These are phyloP conservation scores for Sterrhoptilus dennistouni DNA, from an alignment of 2,113 vertebrate species.

Conservation along the genomic window DNA sequence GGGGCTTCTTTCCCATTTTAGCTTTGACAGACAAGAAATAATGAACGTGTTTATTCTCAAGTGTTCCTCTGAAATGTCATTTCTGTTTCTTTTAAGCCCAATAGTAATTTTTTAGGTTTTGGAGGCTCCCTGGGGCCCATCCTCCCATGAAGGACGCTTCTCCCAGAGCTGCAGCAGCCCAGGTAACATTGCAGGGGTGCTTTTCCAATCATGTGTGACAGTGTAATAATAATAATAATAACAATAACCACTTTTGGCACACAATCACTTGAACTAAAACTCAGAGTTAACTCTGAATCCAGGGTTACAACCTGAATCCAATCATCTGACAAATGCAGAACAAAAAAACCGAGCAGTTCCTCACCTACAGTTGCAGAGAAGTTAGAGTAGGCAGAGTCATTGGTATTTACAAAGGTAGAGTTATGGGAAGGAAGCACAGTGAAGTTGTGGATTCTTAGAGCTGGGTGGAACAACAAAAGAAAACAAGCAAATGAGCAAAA, in stretches of 20 bases:
- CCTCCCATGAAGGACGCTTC: not conserved
- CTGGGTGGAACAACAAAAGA: conserved; percentile 81
- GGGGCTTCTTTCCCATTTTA: not conserved
- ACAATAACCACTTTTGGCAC: not conserved
- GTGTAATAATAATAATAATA: not conserved
- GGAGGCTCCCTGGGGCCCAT: too few species aligned
- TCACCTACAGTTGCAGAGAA: conserved; percentile 97
- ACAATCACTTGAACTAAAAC: not conserved
- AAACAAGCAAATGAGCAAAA: conserved; percentile 67
- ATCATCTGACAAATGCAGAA: conserved; percentile 3
- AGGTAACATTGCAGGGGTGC: accelerated
- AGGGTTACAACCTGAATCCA: not conserved
- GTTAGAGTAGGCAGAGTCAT: conserved; percentile 99
- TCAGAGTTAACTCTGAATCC: not conserved
- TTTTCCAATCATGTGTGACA: accelerated
- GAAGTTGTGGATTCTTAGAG: conserved; percentile 93
- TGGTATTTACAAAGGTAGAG: conserved; percentile 94
- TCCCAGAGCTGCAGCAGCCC: not conserved
- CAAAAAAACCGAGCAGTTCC: conserved; percentile 47
- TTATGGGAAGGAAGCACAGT: conserved; percentile 95
- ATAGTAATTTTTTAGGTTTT: not conserved
- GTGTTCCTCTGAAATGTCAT: not conserved
- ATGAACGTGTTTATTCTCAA: not conserved
- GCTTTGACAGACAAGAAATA: not conserved
- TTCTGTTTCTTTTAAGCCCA: not conserved